These are phyloP conservation scores for Phaethon lepturus DNA, from an alignment of 2,113 vertebrate species.

Conservation along the genomic window DNA sequence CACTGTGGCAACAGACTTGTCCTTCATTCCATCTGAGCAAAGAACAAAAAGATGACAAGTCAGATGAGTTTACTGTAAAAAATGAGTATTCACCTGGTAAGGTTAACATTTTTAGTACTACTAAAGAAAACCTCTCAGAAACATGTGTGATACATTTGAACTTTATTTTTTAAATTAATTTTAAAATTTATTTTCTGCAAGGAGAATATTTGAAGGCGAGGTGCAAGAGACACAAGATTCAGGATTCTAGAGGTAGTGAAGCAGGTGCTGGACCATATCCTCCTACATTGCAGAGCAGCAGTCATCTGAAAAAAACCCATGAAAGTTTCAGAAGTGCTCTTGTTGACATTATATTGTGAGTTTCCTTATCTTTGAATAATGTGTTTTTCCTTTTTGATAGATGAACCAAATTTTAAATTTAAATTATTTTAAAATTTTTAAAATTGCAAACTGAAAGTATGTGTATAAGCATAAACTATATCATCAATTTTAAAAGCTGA, in stretches of 20 bases:
- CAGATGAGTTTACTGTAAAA: slow-evolving; percentile 45
- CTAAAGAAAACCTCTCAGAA: background rate
- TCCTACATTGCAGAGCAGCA: slow-evolving; percentile 33
- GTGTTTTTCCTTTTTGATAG: background rate
- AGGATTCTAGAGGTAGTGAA: background rate
- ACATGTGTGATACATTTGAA: background rate
- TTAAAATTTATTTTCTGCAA: slow-evolving; percentile 8
- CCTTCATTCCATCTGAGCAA: slow-evolving; percentile 68
- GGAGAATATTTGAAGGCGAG: slow-evolving; percentile 32
- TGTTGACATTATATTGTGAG: slow-evolving; percentile 79
- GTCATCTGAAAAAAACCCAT: slow-evolving; percentile 44
- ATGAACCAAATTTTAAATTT: background rate
- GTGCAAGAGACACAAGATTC: slow-evolving; percentile 18
- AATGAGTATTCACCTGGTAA: slow-evolving; percentile 74
- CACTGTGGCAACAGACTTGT: slow-evolving; percentile 73
- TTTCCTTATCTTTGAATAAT: background rate
- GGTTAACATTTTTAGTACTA: background rate
- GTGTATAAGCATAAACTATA: background rate
- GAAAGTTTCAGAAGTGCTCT: slow-evolving; percentile 79
- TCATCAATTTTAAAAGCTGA: background rate
- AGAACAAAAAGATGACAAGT: slow-evolving; percentile 5
- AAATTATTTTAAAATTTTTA: background rate
- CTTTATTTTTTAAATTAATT: background rate
- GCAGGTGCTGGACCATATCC: slow-evolving; percentile 17
- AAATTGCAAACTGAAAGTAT: background rate